Percentiles rank a stretch among this genome's conserved stretches.
Evolutionary conservation across 2,797 vertebrate species (phyloP).

Genomic region (Myioborus miniatus): DNA sequence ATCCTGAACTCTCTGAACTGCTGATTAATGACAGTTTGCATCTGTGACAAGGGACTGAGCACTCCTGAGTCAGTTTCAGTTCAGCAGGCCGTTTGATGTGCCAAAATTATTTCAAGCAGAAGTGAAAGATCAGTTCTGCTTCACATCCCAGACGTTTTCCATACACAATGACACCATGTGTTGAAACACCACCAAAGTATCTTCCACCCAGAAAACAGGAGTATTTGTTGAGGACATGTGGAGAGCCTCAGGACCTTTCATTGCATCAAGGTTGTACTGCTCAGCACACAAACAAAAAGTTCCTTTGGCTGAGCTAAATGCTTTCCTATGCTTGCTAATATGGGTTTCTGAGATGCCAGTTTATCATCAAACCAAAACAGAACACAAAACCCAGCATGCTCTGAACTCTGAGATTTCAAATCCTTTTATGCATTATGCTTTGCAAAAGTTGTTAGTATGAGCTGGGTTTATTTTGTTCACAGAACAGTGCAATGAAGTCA

Average conservation of each 20-base stretch:
- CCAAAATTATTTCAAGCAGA: not conserved
- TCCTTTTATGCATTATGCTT: not conserved
- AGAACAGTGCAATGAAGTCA: not conserved
- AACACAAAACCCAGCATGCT: not conserved
- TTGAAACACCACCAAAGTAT: not conserved
- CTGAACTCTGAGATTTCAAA: not conserved
- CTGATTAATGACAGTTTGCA: not conserved
- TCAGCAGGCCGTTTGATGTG: not conserved
- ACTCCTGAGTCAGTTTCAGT: not conserved
- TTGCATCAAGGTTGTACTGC: fast-evolving
- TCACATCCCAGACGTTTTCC: not conserved
- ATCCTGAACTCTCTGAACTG: not conserved
- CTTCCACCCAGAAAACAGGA: not conserved
- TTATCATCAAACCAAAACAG: not conserved
- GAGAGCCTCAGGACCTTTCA: not conserved
- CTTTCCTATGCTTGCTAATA: not conserved
- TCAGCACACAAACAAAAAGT: not conserved
- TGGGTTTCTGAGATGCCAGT: not conserved
- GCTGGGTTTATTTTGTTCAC: not conserved
- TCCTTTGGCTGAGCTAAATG: not conserved
- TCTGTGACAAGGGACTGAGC: not conserved
- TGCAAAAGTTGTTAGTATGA: not conserved
- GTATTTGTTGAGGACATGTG: not conserved
- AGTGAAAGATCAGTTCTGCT: not conserved
- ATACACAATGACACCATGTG: not conserved